Percentiles rank a stretch among this genome's conserved stretches.
Conservation (phyloP, 2,113 vertebrate genomes). For the Chinchilla lanigera region DNA sequence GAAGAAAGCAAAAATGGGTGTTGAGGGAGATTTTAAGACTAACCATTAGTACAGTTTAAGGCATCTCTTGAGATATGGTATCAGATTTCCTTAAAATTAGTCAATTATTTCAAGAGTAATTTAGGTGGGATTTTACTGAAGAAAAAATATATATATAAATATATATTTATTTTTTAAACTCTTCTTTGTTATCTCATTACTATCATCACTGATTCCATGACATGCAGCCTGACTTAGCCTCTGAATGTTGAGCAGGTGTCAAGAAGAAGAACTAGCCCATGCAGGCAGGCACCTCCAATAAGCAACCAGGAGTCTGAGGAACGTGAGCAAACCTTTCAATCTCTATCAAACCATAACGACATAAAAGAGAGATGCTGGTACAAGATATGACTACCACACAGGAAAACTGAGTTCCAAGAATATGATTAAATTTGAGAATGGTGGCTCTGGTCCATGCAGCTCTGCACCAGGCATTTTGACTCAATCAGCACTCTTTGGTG, state of each 20-base stretch:
- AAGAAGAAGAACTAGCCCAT: neutral
- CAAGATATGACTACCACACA: neutral
- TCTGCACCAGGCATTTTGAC: neutral
- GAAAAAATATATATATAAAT: neutral
- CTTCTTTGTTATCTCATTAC: neutral
- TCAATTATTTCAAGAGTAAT: neutral
- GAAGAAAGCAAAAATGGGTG: neutral
- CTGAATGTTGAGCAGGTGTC: neutral
- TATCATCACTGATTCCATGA: neutral
- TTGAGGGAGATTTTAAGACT: neutral
- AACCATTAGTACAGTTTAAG: neutral
- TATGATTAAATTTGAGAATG: neutral
- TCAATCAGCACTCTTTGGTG: too few relatives aligned
- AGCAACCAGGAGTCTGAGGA: neutral
- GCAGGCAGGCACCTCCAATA: neutral
- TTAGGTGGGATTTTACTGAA: neutral
- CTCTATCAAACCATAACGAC: neutral
- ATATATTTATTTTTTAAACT: neutral
- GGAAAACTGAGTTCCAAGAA: neutral
- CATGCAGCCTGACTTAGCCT: neutral
- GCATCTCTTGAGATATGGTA: neutral
- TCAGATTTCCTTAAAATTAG: slow-evolving; percentile 38
- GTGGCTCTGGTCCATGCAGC: neutral
- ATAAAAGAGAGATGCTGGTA: neutral
- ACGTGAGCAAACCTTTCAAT: neutral